Base-by-base conservation (phyloP, 1,140 invertebrate genomes). In the Drosophila lini region DNA sequence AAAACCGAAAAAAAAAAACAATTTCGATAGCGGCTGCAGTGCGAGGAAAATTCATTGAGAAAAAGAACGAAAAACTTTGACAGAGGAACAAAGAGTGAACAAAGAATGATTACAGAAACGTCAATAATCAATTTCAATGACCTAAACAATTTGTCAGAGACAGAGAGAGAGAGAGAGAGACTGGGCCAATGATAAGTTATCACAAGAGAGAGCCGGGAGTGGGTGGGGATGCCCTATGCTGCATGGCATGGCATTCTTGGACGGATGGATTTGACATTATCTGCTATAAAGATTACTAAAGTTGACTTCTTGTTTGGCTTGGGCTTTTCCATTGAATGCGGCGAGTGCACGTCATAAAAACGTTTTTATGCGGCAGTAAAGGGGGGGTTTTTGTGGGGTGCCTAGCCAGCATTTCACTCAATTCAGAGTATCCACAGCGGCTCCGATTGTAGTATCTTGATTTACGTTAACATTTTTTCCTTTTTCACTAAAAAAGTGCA, bases 201-300 rank as follows among this genome's bases (percentile, higher is more conserved):
- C 77, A 59, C 32, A 40, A 11, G 15, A 13, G 9, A 22, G 9
- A 28, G 28, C 13, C 28, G 42, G 28, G 38, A 50, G 67, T 76
- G 65, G 71, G 73, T 3, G 28, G 40, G 28, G 31, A 28, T 19
- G 31, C 28, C 59, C 57, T 31, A 22, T 50, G 36, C 11, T 22
- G 58, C 58, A 62, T 25, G 58, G 58, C 58, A 48, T 25, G 58
- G 15, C 28, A 44, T 52, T 44, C 61, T 38, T 40, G 5, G 45
- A 47, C 63, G 64, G 73, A 80, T 88, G 83, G 80, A 80, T 88
- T 82, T 88, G 83, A 88, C 83, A 88, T 80, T 88, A 88, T 88
- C 83, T 88, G 83, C 76, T 76, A 82, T 80, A 80, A 88, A 88
- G 83, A 88, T 88, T 88, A 86, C 83, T 78, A 68, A 68, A 88